phyloP scores from a whole-genome alignment of 2,113 vertebrate genomes.

The Callorhinus ursinus region DNA sequence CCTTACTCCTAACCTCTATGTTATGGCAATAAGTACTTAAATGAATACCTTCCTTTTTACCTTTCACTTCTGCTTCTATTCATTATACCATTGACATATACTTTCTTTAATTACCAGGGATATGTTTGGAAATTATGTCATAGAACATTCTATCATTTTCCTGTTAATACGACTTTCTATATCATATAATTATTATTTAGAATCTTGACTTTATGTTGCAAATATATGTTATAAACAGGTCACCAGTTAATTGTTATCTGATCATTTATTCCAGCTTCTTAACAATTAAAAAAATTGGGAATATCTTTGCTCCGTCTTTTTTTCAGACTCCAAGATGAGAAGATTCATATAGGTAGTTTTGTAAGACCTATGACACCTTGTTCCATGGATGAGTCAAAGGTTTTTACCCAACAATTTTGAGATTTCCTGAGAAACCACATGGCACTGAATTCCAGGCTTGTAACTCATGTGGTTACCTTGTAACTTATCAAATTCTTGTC shows the following conservation, averaged over 20 bases:
- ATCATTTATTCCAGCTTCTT: background rate
- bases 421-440: constrained; percentile 38
- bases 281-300: background rate
- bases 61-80: constrained; percentile 23
- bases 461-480: background rate
- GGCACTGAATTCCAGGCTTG: background rate
- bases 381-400: constrained; percentile 14
- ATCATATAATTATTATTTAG: background rate
- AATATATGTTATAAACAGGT: background rate
- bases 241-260: background rate
- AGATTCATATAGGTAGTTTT: background rate
- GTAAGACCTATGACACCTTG: background rate
- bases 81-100: background rate
- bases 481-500: constrained; percentile 53
- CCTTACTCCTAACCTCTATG: background rate
- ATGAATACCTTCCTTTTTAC: background rate
- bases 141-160: background rate
- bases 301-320: background rate
- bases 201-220: background rate
- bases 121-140: background rate
- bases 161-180: background rate
- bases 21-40: background rate
- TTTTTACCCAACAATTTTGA: background rate
- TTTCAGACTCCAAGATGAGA: background rate
- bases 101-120: constrained; percentile 20